These are phyloP conservation scores for Pangasianodon gigas DNA, from an alignment of 2,113 vertebrate genomes.

Conservation along the genomic window DNA sequence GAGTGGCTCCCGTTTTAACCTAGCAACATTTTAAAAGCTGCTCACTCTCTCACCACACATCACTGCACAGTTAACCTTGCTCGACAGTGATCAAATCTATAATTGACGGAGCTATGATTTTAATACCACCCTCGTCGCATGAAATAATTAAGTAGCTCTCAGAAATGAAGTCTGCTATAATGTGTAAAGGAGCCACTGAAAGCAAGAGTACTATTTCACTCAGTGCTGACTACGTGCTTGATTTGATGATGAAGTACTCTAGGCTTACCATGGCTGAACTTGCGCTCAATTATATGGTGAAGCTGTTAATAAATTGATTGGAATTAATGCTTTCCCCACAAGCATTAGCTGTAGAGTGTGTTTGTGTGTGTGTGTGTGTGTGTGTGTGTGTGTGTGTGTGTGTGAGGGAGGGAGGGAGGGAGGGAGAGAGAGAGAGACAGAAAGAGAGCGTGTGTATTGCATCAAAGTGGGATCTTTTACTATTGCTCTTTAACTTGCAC, in stretches of 20 bases:
- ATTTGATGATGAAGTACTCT: slow-evolving; percentile 76
- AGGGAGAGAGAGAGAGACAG: neutral
- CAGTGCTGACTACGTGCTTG: slow-evolving; percentile 67
- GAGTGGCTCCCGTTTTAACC: slow-evolving; percentile 54
- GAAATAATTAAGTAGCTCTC: slow-evolving; percentile 58
- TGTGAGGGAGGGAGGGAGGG: neutral
- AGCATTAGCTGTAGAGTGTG: slow-evolving; percentile 64
- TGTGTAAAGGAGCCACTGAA: slow-evolving; percentile 64
- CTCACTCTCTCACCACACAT: slow-evolving; percentile 51
- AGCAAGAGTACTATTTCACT: slow-evolving; percentile 56
- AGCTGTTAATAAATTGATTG: slow-evolving; percentile 71
- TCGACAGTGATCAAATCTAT: slow-evolving; percentile 51
- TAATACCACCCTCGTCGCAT: slow-evolving; percentile 57
- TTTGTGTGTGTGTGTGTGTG: slow-evolving; percentile 30
- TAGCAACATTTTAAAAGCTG: slow-evolving; percentile 46
- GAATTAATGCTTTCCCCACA: slow-evolving; percentile 74
- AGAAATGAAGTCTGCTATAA: slow-evolving; percentile 63
- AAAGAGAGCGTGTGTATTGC: neutral
- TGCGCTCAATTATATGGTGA: slow-evolving; percentile 65
- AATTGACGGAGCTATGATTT: slow-evolving; percentile 58
- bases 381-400: slow-evolving; percentile 9
- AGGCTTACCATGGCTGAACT: slow-evolving; percentile 70
- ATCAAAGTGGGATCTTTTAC: neutral
- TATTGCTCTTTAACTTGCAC: neutral
- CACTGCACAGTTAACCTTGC: slow-evolving; percentile 54